Base-by-base conservation (phyloP, 2,797 vertebrate genomes). In the Avahi laniger region DNA sequence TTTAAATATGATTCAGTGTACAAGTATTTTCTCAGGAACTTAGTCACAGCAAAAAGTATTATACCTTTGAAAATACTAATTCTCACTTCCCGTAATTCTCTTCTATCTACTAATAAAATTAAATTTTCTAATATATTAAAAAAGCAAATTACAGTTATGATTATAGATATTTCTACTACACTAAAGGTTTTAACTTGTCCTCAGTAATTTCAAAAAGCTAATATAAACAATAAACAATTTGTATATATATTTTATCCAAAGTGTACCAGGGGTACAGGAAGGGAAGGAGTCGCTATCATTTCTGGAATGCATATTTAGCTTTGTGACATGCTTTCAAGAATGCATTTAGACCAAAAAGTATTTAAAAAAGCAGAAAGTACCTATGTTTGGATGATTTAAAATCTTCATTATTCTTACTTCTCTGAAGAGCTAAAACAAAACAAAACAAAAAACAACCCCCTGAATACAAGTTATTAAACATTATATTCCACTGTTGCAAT, bases 371-470 rank as follows among this genome's bases (percentile, higher is more conserved):
- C 35, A 94, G 98, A 97, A 95, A 98, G 99, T 99, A 99, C 99
- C 99, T 98, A 99, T 99, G 98, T 99, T 99, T 97, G 99, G 99
- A 99, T 99, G 99, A 99, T 99, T 99, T 99, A 99, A 99, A 98
- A 99, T 99, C 99, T 99, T 99, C 99, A 99, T 99, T 99, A 99
- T 99, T 99, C 99, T 99, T 98, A 99, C 99, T 99, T 99, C 99
- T 99, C 99, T 99, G 99, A 99, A 99, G 98, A 99, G 99, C 99
- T 99, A 99, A 97, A 99, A 98, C 52, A 88, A 98, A 84, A 97
- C 61, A 92, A 95, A 94, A 65, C 30, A 63, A 33, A 61, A n/a
- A 63, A 63, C 59, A 63, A 96, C 89, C 13, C 59, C 93, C 76
- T 63, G 92, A 50, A 93, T 35, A 96, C 28, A 90, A 76, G 79